Percentiles rank a stretch among this genome's conserved stretches.
Evolutionary conservation across 2,888 invertebrate species (phyloP).

Genomic region (Drosophila nr. medialis): DNA sequence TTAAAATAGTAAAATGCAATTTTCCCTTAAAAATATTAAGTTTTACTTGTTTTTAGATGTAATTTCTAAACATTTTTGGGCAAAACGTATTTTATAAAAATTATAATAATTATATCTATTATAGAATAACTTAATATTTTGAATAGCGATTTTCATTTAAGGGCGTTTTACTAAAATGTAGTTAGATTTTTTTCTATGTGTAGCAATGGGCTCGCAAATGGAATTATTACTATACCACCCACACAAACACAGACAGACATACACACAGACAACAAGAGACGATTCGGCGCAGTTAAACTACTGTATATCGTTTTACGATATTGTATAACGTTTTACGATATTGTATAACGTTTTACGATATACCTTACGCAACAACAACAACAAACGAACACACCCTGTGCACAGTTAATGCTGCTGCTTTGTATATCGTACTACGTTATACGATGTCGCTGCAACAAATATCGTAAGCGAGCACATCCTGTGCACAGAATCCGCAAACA

Average conservation of each 20-base stretch:
- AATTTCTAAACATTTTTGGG: too few relatives aligned
- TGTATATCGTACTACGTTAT: conserved; percentile 69
- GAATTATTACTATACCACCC: conserved; percentile 65
- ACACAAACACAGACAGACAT: conserved; percentile 29
- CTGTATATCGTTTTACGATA: conserved; percentile 3
- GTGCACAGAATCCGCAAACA: conserved; percentile 69
- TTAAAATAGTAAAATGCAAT: neutral
- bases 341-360: conserved; percentile 68
- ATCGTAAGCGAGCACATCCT: conserved; percentile 54
- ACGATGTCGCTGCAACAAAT: conserved; percentile 39
- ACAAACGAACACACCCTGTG: conserved; percentile 52
- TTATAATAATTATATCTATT: neutral
- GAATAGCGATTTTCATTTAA: too few relatives aligned
- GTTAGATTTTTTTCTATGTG: neutral
- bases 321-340: conserved; percentile 60
- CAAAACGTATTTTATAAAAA: too few relatives aligned
- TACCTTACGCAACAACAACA: conserved; percentile 41
- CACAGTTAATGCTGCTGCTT: conserved; percentile 40
- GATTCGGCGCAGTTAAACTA: conserved; percentile 69
- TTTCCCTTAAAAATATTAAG: too few relatives aligned
- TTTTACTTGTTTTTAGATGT: too few relatives aligned
- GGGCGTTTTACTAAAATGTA: neutral
- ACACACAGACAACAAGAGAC: conserved; percentile 23
- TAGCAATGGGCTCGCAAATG: conserved; percentile 47
- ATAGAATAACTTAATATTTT: too few relatives aligned